phyloP scores from a whole-genome alignment of 2,888 invertebrate species.

The Ptychoptera contaminata region DNA sequence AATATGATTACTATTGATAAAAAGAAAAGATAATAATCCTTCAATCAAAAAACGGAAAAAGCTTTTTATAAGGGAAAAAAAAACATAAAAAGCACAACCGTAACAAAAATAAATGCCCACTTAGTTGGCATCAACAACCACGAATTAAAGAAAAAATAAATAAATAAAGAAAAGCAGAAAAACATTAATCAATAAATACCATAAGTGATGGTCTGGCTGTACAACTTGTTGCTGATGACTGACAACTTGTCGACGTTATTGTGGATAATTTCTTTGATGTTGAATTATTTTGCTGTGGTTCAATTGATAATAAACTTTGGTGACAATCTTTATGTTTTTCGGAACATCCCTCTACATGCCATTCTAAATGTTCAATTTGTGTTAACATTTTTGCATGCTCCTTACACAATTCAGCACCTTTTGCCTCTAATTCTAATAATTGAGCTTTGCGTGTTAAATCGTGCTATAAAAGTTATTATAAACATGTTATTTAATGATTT shows the following conservation, averaged over 20 bases:
- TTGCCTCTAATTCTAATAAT: conserved; percentile 7
- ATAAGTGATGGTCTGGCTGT: conserved; percentile 5
- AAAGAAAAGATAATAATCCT: too few species aligned
- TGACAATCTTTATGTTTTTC: conserved; percentile 5
- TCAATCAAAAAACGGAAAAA: too few species aligned
- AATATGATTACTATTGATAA: too few species aligned
- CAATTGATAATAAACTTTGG: neutral
- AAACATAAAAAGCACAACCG: too few species aligned
- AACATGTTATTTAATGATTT: too few species aligned
- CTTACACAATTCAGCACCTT: conserved; percentile 8
- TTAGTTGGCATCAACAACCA: too few species aligned
- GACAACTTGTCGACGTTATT: conserved; percentile 2
- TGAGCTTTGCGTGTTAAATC: conserved; percentile 5
- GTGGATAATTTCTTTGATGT: conserved; percentile 6
- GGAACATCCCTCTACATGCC: conserved; percentile 8
- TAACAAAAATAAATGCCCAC: too few species aligned
- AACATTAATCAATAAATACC: neutral
- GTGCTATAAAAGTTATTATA: conserved; percentile 1
- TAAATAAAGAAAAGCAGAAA: too few species aligned
- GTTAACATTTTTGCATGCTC: conserved; percentile 8
- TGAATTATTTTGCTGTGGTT: neutral
- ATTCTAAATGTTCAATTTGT: conserved; percentile 10
- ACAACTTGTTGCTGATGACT: conserved; percentile 7
- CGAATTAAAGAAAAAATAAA: too few species aligned
- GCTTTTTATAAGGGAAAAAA: too few species aligned